Percentiles rank a stretch among this genome's conserved stretches.
phyloP scores from a whole-genome alignment of 2,888 invertebrate genomes.

The Onchidella celtica region DNA sequence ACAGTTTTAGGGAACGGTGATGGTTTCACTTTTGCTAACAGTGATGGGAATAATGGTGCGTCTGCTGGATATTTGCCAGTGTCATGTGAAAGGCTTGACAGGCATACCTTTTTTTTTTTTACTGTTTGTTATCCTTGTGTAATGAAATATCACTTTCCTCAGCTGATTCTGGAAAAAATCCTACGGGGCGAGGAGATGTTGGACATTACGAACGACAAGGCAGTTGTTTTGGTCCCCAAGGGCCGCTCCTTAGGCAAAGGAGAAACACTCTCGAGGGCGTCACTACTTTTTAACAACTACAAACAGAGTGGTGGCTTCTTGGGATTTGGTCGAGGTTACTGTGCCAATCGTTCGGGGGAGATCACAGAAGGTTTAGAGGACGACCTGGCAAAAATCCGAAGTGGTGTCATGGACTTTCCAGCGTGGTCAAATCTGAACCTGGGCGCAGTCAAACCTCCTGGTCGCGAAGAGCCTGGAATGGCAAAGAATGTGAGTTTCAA shows the following conservation, averaged over 20 bases:
- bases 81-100: too few relatives aligned
- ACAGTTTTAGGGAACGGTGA: too few relatives aligned
- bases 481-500: too few relatives aligned
- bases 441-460: not conserved
- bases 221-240: not conserved
- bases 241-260: not conserved
- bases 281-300: slow-evolving; percentile 19
- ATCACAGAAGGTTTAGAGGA: not conserved
- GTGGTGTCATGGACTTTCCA: too few relatives aligned
- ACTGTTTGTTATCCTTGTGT: too few relatives aligned
- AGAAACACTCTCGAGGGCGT: not conserved
- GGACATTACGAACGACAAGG: not conserved
- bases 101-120: too few relatives aligned
- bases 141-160: not conserved
- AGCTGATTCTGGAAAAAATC: slow-evolving; percentile 15
- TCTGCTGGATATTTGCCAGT: too few relatives aligned
- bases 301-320: slow-evolving; percentile 21
- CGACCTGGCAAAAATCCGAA: too few relatives aligned
- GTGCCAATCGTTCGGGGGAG: not conserved
- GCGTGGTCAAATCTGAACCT: not conserved
- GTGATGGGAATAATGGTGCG: too few relatives aligned
- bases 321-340: slow-evolving; percentile 23
- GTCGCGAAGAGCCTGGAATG: too few relatives aligned
- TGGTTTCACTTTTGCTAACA: too few relatives aligned
- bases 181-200: not conserved